Base-by-base conservation (phyloP, 2,113 vertebrate genomes). In the Ciconia stormi region DNA sequence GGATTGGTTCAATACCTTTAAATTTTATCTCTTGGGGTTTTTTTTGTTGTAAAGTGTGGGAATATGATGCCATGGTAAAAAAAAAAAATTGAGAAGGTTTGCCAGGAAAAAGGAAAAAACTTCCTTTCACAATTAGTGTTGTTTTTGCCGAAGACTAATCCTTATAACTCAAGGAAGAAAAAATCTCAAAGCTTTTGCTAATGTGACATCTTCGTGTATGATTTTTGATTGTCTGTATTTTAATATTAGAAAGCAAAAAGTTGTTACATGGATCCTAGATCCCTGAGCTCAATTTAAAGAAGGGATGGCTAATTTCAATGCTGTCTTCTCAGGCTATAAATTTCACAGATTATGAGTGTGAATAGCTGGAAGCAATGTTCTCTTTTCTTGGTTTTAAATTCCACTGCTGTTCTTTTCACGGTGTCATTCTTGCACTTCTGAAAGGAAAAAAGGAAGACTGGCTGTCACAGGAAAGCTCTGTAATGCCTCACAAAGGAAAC, bases 321-420 rank as follows among this genome's bases (percentile, higher is more conserved):
- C 63, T 82, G 27, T 77, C 59, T 81, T 93, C 67, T 93, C 40
- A 62, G 32, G 63, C 49, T 79, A 69, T 95, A 74, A 88, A 93
- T 97, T 94, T 94, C 72, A 89, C 81, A 77, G 78, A 63, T 90
- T 96, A 74, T 82, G 50, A 81, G 67, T 67, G 42, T 82, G 73
- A 95, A 65, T 90, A 87, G 47, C 85, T 89, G 79, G 92, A 97
- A 96, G 76, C 29, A 78, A 50, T 61, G 26, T 91, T 91, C 91
- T 71, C 56, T 82, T 89, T 92, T 46, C 73, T 59, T 72, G 44
- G 12, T 82, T 95, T 91, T 82, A 91, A 95, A 95, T 87, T 95
- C n/a, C 36, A 66, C 52, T 67, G 67, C 63, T 92, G 36, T 50
- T 85, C 82, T 80, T 94, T 93, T 82, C 71, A 50, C 5, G 7